Conservation (phyloP, 2,113 vertebrate genomes). For the Mystacornis crossleyi region DNA sequence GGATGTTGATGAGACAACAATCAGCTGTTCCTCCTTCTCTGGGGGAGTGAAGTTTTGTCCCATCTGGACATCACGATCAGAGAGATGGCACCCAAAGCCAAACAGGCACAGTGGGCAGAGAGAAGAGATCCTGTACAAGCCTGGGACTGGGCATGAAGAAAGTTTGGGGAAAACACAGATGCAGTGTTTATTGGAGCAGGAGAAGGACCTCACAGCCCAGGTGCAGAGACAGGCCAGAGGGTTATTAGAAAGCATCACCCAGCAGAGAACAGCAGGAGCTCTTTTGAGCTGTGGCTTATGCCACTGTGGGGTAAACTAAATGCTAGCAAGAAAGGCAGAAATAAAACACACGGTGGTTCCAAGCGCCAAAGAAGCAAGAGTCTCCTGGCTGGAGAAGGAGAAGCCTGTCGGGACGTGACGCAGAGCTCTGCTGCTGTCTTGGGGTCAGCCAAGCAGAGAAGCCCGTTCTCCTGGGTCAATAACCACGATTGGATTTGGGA, state of each 20-base stretch:
- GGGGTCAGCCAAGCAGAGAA: not conserved
- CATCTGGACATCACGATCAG: not conserved
- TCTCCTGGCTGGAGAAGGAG: not conserved
- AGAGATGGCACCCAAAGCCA: not conserved
- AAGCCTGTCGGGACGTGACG: accelerated
- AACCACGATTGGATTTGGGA: not conserved
- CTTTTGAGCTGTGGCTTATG: not conserved
- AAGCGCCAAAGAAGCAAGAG: not conserved
- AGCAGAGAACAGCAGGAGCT: not conserved
- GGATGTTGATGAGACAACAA: not conserved
- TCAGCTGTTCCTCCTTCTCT: not conserved
- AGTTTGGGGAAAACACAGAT: not conserved
- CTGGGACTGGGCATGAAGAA: not conserved
- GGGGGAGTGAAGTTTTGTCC: not conserved
- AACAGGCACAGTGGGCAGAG: not conserved
- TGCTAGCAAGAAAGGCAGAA: not conserved
- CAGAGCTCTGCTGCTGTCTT: not conserved
- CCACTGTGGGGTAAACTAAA: not conserved
- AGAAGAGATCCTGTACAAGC: not conserved
- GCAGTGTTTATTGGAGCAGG: not conserved
- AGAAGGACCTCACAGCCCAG: not conserved
- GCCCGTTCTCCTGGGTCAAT: not conserved
- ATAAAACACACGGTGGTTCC: not conserved
- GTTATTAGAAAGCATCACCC: slow-evolving; percentile 21
- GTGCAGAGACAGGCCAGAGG: not conserved